A percentile compares a stretch with the other conserved stretches of the same genome.
phyloP scores from a whole-genome alignment of 2,113 vertebrate species.

The Polyodon spathula region DNA sequence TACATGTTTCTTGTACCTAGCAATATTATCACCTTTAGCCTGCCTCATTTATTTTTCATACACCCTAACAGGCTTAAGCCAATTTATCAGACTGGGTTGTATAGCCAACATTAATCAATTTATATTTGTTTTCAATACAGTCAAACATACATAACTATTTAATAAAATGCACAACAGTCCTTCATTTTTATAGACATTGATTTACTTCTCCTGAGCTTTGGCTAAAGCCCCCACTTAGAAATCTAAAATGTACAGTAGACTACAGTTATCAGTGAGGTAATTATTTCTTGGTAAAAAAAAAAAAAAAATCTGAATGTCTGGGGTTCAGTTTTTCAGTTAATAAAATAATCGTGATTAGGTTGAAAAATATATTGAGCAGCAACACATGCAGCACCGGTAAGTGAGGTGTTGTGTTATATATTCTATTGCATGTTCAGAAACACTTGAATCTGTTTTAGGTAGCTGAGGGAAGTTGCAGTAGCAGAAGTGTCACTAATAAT shows the following conservation, averaged over 20 bases:
- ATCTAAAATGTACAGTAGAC: not conserved
- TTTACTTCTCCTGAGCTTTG: slow-evolving; percentile 1
- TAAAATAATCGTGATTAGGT: no score
- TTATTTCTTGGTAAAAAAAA: no score
- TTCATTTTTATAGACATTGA: slow-evolving; percentile 8
- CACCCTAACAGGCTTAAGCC: slow-evolving; percentile 21
- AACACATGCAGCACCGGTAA: no score
- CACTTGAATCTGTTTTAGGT: no score
- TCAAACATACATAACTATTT: slow-evolving; percentile 9
- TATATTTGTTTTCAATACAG: slow-evolving; percentile 5
- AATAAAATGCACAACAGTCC: slow-evolving; percentile 9
- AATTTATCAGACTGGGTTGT: not conserved
- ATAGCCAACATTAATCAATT: slow-evolving; percentile 5
- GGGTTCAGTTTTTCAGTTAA: no score
- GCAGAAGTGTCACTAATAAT: no score
- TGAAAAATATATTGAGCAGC: no score
- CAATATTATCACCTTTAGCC: slow-evolving; percentile 34
- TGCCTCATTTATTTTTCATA: slow-evolving; percentile 35
- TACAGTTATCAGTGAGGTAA: not conserved
- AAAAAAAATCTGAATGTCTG: no score
- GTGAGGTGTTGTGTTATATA: no score
- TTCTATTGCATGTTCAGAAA: no score
- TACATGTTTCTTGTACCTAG: slow-evolving; percentile 12
- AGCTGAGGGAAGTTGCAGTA: no score
- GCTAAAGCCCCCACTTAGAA: not conserved